A percentile compares a stretch with the other conserved stretches of the same genome.
Evolutionary conservation across 53 echinoderm and acorn worm species (phyloP).

Genomic region (Holothuria scabra): DNA sequence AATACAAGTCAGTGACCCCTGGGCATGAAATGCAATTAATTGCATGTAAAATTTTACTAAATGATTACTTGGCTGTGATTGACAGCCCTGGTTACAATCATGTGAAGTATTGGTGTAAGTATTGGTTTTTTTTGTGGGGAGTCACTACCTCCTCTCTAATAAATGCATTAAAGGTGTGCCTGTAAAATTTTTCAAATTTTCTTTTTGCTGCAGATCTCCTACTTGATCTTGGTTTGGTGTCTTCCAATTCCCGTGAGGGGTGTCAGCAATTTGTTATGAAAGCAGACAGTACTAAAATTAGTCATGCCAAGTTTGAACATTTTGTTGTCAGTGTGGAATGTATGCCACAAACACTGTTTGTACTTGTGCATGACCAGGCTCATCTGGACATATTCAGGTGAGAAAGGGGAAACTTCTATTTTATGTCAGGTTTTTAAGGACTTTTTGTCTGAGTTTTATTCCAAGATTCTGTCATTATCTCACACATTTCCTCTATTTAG

Average conservation of each 20-base stretch:
- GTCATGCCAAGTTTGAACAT: conserved; percentile 85
- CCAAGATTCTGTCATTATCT: no score
- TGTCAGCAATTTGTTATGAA: conserved; percentile 89
- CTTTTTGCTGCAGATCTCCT: conserved; percentile 64
- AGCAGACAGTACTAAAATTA: conserved; percentile 72
- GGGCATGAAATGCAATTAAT: no score
- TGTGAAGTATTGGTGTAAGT: no score
- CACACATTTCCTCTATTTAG: no score
- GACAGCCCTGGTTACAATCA: no score
- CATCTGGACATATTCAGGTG: conserved; percentile 82
- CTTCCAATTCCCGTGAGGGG: conserved; percentile 46
- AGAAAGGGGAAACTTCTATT: not conserved
- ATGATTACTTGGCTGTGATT: no score
- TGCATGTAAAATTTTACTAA: no score
- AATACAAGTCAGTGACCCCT: no score
- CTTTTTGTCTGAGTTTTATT: no score
- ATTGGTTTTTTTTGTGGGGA: no score
- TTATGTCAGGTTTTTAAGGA: no score
- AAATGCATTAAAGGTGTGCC: not conserved
- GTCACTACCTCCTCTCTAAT: no score
- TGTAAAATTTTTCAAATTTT: not conserved
- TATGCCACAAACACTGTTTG: conserved; percentile 90
- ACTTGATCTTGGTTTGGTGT: conserved; percentile 77
- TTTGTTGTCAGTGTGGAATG: conserved; percentile 79
- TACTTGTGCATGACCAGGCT: conserved; percentile 91